Evolutionary conservation across 2,113 vertebrate species (phyloP).

Genomic region (Piaya cayana): DNA sequence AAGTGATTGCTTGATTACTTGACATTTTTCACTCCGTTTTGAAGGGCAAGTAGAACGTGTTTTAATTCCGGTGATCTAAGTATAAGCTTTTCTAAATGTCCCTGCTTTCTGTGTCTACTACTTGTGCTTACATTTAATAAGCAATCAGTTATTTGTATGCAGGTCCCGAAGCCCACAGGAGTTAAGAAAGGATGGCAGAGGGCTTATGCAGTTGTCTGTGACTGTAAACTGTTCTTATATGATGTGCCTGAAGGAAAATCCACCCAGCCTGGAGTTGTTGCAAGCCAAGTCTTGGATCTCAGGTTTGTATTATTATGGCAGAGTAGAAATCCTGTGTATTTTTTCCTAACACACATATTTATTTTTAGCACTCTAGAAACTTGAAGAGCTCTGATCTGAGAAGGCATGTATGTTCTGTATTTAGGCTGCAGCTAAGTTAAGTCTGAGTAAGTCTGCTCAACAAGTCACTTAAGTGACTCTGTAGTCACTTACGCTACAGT

Average conservation of each 20-base stretch:
- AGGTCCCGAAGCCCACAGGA: slow-evolving; percentile 97
- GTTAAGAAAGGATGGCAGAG: slow-evolving; percentile 98
- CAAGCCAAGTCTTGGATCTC: slow-evolving; percentile 94
- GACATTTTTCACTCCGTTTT: neutral
- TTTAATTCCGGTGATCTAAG: neutral
- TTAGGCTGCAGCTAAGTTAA: neutral
- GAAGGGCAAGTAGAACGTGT: neutral
- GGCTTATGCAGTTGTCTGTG: slow-evolving; percentile 92
- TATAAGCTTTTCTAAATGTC: neutral
- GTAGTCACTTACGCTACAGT: neutral
- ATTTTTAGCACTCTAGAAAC: neutral
- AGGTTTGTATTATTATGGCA: slow-evolving; percentile 76
- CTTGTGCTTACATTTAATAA: slow-evolving; percentile 8
- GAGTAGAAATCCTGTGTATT: neutral
- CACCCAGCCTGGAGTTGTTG: slow-evolving; percentile 88
- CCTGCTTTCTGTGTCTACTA: neutral
- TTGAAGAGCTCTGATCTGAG: neutral
- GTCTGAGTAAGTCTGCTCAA: neutral
- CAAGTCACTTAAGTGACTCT: neutral
- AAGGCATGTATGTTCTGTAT: neutral
- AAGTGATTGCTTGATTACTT: slow-evolving; percentile 3
- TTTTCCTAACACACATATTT: neutral
- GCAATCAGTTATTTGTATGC: neutral
- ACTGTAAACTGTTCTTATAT: slow-evolving; percentile 95
- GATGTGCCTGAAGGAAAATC: slow-evolving; percentile 94